A percentile compares a stretch with the other conserved stretches of the same genome.
phyloP scores from a whole-genome alignment of 1,140 invertebrate species.

The Brachionus plicatilis region DNA sequence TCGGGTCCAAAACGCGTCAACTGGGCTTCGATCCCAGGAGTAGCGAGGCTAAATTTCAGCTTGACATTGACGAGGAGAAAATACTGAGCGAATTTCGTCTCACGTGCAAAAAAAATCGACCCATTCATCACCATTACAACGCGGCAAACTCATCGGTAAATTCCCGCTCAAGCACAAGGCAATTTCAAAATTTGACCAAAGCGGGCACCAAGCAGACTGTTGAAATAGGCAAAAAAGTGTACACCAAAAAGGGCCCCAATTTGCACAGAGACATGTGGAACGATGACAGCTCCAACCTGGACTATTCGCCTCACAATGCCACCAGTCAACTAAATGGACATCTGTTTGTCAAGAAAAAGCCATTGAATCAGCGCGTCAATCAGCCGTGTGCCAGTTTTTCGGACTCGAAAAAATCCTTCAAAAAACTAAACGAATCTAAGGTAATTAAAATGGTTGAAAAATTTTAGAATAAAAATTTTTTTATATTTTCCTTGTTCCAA shows the following conservation, averaged over 20 bases:
- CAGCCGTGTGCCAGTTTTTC: not conserved
- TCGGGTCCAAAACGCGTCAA: not conserved
- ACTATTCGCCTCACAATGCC: not conserved
- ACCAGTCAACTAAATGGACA: not conserved
- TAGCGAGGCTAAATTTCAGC: not conserved
- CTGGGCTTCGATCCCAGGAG: slow-evolving; percentile 1
- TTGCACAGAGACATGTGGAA: not conserved
- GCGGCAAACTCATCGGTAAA: not conserved
- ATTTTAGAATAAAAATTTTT: not conserved
- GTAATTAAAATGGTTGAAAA: not conserved
- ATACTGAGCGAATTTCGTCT: not conserved
- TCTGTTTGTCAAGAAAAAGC: not conserved
- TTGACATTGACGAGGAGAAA: slow-evolving; percentile 37
- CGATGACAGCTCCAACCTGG: not conserved
- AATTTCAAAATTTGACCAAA: not conserved
- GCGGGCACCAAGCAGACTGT: not conserved
- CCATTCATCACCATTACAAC: slow-evolving; percentile 10
- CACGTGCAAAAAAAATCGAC: slow-evolving; percentile 3
- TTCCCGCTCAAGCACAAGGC: not conserved
- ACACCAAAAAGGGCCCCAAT: not conserved
- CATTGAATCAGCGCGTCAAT: not conserved
- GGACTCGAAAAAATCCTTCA: not conserved
- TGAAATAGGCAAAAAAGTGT: not conserved
- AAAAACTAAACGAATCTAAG: not conserved
- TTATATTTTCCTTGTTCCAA: not conserved